Conservation (phyloP, 2,113 vertebrate species). For the Sardina pilchardus region DNA sequence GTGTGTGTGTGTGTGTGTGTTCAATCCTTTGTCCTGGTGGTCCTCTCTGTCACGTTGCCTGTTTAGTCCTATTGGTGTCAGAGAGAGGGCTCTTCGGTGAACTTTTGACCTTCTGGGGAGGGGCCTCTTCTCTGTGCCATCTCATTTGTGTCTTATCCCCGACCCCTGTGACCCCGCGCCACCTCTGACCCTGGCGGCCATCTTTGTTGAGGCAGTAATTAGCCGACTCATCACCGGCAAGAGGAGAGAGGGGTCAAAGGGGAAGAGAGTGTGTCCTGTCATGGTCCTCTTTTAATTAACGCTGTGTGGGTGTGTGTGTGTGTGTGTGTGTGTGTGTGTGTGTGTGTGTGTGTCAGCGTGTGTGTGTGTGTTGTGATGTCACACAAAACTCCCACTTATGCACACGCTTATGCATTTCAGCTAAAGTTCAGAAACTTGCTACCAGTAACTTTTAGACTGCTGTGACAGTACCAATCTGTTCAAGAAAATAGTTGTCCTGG, state of each 20-base stretch:
- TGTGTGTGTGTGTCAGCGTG: not conserved
- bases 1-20: not conserved
- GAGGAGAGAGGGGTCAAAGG: not conserved
- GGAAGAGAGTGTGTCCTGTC: not conserved
- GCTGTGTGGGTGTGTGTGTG: not conserved
- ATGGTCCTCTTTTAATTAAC: slow-evolving; percentile 18
- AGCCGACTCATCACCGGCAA: not conserved
- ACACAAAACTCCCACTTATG: not conserved
- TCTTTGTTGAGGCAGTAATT: not conserved
- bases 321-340: not conserved
- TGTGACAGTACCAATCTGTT: too few relatives aligned
- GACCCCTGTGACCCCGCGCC: not conserved
- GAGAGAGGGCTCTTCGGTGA: not conserved
- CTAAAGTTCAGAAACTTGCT: too few relatives aligned
- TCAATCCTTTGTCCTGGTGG: not conserved
- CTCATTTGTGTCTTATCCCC: not conserved
- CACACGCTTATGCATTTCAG: not conserved
- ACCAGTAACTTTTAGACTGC: too few relatives aligned
- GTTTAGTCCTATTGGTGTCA: not conserved
- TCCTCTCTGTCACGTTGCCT: not conserved
- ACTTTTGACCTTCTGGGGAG: not conserved
- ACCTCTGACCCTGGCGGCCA: not conserved
- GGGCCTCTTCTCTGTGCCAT: not conserved
- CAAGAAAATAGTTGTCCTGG: too few relatives aligned
- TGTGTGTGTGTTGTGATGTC: not conserved